phyloP scores from a whole-genome alignment of 1,140 invertebrate genomes.

The Drosophila parabipectinata region DNA sequence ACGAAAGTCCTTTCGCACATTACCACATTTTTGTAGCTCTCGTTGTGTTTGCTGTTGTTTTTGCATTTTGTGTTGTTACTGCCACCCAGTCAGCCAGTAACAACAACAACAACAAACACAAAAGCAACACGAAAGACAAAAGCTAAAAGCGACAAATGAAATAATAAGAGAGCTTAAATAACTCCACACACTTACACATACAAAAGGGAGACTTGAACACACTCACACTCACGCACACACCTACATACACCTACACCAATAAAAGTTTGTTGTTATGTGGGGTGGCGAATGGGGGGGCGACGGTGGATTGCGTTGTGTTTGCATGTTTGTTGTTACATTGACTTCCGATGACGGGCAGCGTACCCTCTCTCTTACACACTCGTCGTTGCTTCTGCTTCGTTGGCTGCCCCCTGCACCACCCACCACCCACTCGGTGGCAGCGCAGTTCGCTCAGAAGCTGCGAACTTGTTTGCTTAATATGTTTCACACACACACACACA shows the following conservation, averaged over 20 bases:
- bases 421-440: slow-evolving; percentile 29
- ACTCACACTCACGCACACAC: slow-evolving; percentile 18
- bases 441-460: slow-evolving; percentile 68
- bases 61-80: slow-evolving; percentile 34
- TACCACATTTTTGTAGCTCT: slow-evolving; percentile 68
- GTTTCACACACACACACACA: slow-evolving; percentile 69
- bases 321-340: slow-evolving; percentile 82
- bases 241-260: slow-evolving; percentile 18
- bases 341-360: slow-evolving; percentile 78
- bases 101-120: slow-evolving; percentile 24
- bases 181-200: slow-evolving; percentile 65
- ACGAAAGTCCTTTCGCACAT: slow-evolving; percentile 82
- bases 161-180: slow-evolving; percentile 83
- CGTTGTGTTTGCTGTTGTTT: slow-evolving; percentile 21
- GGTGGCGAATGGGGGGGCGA: slow-evolving; percentile 6
- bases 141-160: slow-evolving; percentile 83
- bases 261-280: slow-evolving; percentile 8
- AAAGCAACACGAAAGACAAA: slow-evolving; percentile 79
- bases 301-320: slow-evolving; percentile 49
- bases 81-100: slow-evolving; percentile 64
- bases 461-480: slow-evolving; percentile 83
- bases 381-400: neutral
- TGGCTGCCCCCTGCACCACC: slow-evolving; percentile 7
- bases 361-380: slow-evolving; percentile 17
- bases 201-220: slow-evolving; percentile 19